Conservation (phyloP, 2,888 invertebrate species). For the Pilophorus perplexus region DNA sequence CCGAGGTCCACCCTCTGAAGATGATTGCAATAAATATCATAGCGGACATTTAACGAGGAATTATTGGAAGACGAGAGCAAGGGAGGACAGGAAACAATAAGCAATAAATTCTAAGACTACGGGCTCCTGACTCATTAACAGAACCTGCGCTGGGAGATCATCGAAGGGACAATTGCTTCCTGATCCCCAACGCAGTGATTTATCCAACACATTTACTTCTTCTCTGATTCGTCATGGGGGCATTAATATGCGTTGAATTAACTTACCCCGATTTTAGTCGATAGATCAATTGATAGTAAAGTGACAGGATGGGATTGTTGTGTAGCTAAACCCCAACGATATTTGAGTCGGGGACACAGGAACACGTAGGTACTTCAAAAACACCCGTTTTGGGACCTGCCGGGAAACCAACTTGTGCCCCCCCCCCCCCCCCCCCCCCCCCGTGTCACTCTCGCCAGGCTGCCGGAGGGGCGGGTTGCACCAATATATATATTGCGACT, state of each 20-base stretch:
- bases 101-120: conserved; percentile 40
- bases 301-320: too few relatives aligned
- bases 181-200: conserved; percentile 15
- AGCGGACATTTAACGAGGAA: conserved; percentile 47
- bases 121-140: conserved; percentile 28
- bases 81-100: conserved; percentile 40
- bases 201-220: conserved; percentile 26
- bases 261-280: too few relatives aligned
- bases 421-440: too few relatives aligned
- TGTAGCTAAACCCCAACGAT: too few relatives aligned
- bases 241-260: not conserved
- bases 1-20: not conserved
- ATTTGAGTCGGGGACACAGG: too few relatives aligned
- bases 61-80: conserved; percentile 43
- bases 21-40: conserved; percentile 46
- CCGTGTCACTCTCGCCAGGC: too few relatives aligned
- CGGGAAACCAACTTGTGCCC: too few relatives aligned
- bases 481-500: too few relatives aligned
- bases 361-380: too few relatives aligned
- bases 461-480: too few relatives aligned
- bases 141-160: conserved; percentile 13
- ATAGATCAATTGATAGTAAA: too few relatives aligned
- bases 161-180: not conserved
- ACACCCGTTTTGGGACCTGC: too few relatives aligned
- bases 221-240: conserved; percentile 7